Percentiles rank a stretch among this genome's conserved stretches.
Evolutionary conservation across 1,140 invertebrate genomes (phyloP).

Genomic region (Heliconius nattereri): DNA sequence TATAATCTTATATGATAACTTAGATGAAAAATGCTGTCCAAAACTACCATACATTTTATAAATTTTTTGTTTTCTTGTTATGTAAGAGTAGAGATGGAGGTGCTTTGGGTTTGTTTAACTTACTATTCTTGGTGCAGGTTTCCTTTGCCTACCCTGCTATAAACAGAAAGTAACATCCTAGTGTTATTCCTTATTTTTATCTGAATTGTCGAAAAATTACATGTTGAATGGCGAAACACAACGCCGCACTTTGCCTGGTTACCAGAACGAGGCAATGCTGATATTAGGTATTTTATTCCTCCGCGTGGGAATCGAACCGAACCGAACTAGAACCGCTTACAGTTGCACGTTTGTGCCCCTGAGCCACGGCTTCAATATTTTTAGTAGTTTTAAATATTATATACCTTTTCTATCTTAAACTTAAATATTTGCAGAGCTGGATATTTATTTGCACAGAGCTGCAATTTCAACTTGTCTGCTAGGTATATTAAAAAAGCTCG

Average conservation of each 20-base stretch:
- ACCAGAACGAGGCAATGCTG: too few relatives aligned
- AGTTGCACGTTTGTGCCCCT: too few relatives aligned
- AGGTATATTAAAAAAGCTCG: not conserved
- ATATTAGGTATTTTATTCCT: too few relatives aligned
- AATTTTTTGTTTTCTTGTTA: too few relatives aligned
- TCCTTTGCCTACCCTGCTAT: too few relatives aligned
- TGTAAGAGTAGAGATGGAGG: not conserved
- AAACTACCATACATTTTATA: not conserved
- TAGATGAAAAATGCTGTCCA: not conserved
- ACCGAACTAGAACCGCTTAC: not conserved
- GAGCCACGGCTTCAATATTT: not conserved
- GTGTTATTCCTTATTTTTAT: too few relatives aligned
- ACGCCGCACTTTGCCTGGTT: too few relatives aligned
- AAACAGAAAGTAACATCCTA: too few relatives aligned
- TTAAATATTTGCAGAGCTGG: not conserved
- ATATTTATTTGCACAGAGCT: not conserved
- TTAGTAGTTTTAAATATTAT: not conserved
- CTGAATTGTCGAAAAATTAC: too few relatives aligned
- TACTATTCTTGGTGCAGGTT: too few relatives aligned
- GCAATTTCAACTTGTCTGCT: not conserved
- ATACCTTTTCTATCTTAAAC: not conserved
- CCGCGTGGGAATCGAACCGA: not conserved
- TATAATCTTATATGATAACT: not conserved
- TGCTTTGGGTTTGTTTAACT: not conserved
- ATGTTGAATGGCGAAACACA: too few relatives aligned